These are phyloP conservation scores for Tachyglossus aculeatus DNA, from an alignment of 2,797 vertebrate species.

Conservation along the genomic window DNA sequence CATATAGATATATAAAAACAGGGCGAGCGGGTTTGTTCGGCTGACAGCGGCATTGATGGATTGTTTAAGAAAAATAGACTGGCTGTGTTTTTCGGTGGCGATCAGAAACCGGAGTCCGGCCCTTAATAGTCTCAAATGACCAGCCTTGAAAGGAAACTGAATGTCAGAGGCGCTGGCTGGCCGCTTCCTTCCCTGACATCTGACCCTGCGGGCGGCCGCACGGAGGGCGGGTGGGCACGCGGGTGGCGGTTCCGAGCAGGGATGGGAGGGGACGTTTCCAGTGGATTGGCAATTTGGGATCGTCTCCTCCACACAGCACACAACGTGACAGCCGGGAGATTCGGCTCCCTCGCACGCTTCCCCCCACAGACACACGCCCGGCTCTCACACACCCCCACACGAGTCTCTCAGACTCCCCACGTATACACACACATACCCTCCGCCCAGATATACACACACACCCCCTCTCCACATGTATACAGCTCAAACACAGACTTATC, in stretches of 20 bases:
- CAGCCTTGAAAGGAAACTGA: slow-evolving; percentile 66
- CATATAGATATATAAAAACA: slow-evolving; percentile 62
- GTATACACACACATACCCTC: neutral
- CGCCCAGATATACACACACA: neutral
- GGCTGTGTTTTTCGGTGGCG: slow-evolving; percentile 65
- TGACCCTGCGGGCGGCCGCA: slow-evolving; percentile 23
- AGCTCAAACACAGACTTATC: neutral
- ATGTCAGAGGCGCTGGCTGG: slow-evolving; percentile 41
- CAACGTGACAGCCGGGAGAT: neutral
- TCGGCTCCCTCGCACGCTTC: neutral
- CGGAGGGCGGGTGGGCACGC: neutral
- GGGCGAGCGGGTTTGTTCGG: slow-evolving; percentile 72
- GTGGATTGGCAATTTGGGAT: slow-evolving; percentile 43
- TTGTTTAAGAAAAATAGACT: slow-evolving; percentile 73
- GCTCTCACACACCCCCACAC: neutral
- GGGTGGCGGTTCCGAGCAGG: neutral
- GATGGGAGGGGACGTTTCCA: neutral
- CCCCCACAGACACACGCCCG: neutral
- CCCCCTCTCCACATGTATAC: neutral
- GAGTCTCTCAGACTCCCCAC: neutral
- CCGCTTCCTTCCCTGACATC: slow-evolving; percentile 51
- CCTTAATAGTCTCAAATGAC: slow-evolving; percentile 71
- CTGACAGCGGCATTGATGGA: slow-evolving; percentile 75
- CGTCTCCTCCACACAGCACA: slow-evolving; percentile 22
- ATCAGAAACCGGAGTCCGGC: slow-evolving; percentile 65